A percentile compares a stretch with the other conserved stretches of the same genome.
Evolutionary conservation across 2,797 vertebrate genomes (phyloP).

Genomic region (Channallabes apus): DNA sequence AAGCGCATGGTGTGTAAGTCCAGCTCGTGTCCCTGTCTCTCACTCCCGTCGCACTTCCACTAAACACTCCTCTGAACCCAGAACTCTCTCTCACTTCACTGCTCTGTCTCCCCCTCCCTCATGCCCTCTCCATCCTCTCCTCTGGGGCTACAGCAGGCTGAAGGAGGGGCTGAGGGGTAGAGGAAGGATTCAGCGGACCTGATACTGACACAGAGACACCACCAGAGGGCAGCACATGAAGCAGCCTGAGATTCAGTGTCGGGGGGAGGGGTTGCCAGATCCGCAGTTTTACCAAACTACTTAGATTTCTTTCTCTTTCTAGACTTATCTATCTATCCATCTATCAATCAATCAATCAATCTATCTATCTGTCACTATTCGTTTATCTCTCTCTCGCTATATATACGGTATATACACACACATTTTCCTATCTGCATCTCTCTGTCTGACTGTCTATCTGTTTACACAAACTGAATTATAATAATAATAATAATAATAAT

Average conservation of each 20-base stretch:
- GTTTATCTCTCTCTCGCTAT: not conserved
- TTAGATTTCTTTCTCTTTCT: too few species aligned
- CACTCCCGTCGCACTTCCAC: slow-evolving; percentile 42
- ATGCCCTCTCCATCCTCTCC: slow-evolving; percentile 53
- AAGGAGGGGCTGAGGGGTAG: slow-evolving; percentile 53
- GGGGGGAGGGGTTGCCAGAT: not conserved
- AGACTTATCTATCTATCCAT: too few species aligned
- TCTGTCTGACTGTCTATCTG: not conserved
- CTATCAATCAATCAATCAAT: not conserved
- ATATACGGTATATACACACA: too few species aligned
- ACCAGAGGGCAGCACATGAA: slow-evolving; percentile 52
- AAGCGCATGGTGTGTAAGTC: not conserved
- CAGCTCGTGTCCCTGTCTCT: not conserved
- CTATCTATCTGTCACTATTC: not conserved
- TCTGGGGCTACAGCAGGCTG: slow-evolving; percentile 52
- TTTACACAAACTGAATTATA: not conserved
- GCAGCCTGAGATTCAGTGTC: not conserved
- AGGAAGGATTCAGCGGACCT: slow-evolving; percentile 39
- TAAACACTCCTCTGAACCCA: slow-evolving; percentile 58
- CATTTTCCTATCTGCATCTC: too few species aligned
- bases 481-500: not conserved
- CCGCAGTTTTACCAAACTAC: not conserved
- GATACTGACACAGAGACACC: slow-evolving; percentile 47
- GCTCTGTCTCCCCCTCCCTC: slow-evolving; percentile 55
- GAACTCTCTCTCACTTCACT: slow-evolving; percentile 54